Evolutionary conservation across 2,797 vertebrate genomes (phyloP), one percentile per base, ranked within the genome.

Genomic region (Ptychadena robeensis): DNA sequence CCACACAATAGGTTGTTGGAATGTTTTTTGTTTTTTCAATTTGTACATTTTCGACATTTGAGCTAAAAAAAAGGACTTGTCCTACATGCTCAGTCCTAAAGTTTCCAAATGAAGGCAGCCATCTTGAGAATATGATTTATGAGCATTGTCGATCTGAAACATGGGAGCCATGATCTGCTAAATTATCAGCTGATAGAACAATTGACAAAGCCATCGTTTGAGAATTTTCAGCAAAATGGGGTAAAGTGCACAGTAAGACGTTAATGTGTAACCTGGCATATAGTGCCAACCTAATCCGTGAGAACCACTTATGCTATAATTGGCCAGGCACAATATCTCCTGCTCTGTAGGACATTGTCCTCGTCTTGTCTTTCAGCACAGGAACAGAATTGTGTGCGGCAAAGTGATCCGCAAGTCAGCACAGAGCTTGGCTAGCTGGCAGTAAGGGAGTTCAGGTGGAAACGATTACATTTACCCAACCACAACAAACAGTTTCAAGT

Each of bases 151-250:
- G 89, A 88, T 82, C 88, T 90, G 90, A 90, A 92, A 92, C 91
- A 88, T 80, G 89, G 89, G 89, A 90, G 91, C 91, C 92, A 93
- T 93, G 88, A 27, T 87, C 90, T 93, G 90, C 93, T 92, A 88
- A 92, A 93, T 93, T 88, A 93, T 89, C 91, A 90, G 89, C 86
- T 85, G 87, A 76, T 85, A 86, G 82, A 94, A 95, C 94, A 95
- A 94, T 92, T 87, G 90, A 94, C 92, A 94, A 94, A 95, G 92
- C 93, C 87, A 91, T 88, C 92, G 87, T 92, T 91, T 94, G 91
- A 94, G 91, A 92, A 92, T 86, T 87, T 82, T 86, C 89, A 91
- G 89, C 87, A 90, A 92, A n/a, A 92, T 88, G 84, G 83, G 89
- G 81, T 88, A 91, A 89, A 89, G 89, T 86, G 87, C 88, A 87